Percentiles rank a stretch among this genome's conserved stretches.
Evolutionary conservation across 2,113 vertebrate genomes (phyloP).

Genomic region (Paraplagusia blochii): DNA sequence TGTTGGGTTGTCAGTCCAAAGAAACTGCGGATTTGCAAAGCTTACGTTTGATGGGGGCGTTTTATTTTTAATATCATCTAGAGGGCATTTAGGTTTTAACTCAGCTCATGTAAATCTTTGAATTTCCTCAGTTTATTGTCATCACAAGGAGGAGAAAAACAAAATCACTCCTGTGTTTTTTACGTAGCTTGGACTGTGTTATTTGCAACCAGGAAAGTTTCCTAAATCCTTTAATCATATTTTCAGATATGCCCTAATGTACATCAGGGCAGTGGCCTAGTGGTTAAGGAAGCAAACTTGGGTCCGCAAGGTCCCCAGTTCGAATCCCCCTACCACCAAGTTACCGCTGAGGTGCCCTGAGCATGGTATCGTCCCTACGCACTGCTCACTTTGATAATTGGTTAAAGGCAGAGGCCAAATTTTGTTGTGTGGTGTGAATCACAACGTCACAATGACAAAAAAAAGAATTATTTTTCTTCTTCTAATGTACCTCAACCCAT

Average conservation of each 20-base stretch:
- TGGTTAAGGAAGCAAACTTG: no score
- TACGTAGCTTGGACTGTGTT: slow-evolving; percentile 11
- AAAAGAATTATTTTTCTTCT: no score
- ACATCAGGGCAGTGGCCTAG: no score
- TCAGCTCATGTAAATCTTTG: slow-evolving; percentile 31
- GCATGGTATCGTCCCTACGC: no score
- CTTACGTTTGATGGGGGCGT: slow-evolving; percentile 23
- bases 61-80: slow-evolving; percentile 32
- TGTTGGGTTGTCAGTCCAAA: slow-evolving; percentile 40
- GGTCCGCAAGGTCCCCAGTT: no score
- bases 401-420: no score
- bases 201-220: slow-evolving; percentile 20
- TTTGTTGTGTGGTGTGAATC: no score
- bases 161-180: slow-evolving; percentile 15
- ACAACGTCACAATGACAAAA: no score
- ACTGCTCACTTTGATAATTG: no score
- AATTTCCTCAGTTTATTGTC: slow-evolving; percentile 12
- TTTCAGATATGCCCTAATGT: slow-evolving; percentile 1
- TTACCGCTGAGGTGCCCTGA: no score
- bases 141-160: not conserved
- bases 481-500: no score
- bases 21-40: slow-evolving; percentile 36
- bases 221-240: slow-evolving; percentile 13
- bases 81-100: slow-evolving; percentile 18
- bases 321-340: no score